Percentiles rank a stretch among this genome's conserved stretches.
phyloP scores from a whole-genome alignment of 1,140 invertebrate species.

The Neodiprion virginianus region DNA sequence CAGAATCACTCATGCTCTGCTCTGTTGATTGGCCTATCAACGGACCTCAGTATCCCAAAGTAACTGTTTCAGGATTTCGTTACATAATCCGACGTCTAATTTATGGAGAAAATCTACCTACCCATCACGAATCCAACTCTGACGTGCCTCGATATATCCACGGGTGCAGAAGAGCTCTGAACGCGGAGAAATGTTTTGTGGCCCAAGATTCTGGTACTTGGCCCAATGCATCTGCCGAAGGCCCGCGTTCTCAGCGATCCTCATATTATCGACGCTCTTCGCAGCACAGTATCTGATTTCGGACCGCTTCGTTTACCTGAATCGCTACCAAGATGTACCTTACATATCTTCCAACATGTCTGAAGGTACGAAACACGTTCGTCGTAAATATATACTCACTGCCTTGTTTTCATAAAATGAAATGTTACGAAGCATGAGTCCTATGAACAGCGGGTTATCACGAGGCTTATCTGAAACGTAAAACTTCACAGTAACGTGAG shows the following conservation, averaged over 20 bases:
- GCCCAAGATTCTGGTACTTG: constrained; percentile 32
- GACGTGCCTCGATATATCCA: too few relatives aligned
- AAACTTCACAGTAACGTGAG: too few relatives aligned
- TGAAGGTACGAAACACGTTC: neutral
- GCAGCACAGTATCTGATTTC: constrained; percentile 48
- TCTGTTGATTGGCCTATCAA: too few relatives aligned
- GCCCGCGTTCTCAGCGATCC: constrained; percentile 40
- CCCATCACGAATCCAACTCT: neutral
- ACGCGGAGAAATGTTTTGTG: constrained; percentile 29
- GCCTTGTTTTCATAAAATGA: neutral
- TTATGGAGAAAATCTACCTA: too few relatives aligned
- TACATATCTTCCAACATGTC: constrained; percentile 34
- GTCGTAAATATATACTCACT: neutral
- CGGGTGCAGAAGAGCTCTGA: too few relatives aligned
- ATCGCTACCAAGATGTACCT: constrained; percentile 39
- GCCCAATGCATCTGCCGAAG: constrained; percentile 44
- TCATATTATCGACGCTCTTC: constrained; percentile 45
- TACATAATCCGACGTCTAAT: too few relatives aligned
- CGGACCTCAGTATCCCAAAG: too few relatives aligned
- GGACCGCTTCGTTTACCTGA: constrained; percentile 32
- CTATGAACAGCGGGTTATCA: neutral
- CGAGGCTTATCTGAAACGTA: too few relatives aligned
- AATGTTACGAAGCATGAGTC: neutral
- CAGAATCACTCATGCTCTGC: too few relatives aligned
- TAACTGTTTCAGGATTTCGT: too few relatives aligned